A percentile compares a stretch with the other conserved stretches of the same genome.
phyloP scores from a whole-genome alignment of 2,888 invertebrate species.

The Drosophila fungiperda region DNA sequence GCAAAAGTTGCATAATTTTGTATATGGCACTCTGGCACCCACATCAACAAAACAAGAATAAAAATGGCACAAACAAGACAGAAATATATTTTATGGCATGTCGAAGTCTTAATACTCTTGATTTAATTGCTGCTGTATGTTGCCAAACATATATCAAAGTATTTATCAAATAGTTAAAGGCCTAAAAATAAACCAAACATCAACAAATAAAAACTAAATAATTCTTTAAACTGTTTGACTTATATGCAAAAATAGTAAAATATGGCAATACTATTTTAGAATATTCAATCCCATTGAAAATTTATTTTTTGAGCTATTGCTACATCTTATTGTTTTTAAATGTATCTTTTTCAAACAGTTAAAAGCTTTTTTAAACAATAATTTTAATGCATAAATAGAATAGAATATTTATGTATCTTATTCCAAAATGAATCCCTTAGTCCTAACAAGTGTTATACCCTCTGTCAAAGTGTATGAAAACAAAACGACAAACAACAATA shows the following conservation, averaged over 20 bases:
- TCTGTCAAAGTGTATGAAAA: conserved; percentile 26
- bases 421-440: background rate
- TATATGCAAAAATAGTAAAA: background rate
- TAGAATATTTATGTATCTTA: background rate
- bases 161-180: background rate
- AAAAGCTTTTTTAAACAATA: background rate
- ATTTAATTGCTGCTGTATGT: too few relatives aligned
- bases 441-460: conserved; percentile 7
- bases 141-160: background rate
- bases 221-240: background rate
- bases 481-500: conserved; percentile 23
- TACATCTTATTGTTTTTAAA: background rate
- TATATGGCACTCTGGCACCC: conserved; percentile 34
- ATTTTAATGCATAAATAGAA: background rate
- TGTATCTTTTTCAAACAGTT: background rate
- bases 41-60: conserved; percentile 9
- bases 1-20: conserved; percentile 59
- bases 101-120: conserved; percentile 19
- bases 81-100: background rate
- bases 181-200: background rate
- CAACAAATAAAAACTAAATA: background rate
- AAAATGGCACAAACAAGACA: background rate
- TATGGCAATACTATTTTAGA: background rate
- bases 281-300: background rate
- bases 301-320: background rate